Conservation (phyloP, 2,113 vertebrate species). For the Bothrops jararaca region DNA sequence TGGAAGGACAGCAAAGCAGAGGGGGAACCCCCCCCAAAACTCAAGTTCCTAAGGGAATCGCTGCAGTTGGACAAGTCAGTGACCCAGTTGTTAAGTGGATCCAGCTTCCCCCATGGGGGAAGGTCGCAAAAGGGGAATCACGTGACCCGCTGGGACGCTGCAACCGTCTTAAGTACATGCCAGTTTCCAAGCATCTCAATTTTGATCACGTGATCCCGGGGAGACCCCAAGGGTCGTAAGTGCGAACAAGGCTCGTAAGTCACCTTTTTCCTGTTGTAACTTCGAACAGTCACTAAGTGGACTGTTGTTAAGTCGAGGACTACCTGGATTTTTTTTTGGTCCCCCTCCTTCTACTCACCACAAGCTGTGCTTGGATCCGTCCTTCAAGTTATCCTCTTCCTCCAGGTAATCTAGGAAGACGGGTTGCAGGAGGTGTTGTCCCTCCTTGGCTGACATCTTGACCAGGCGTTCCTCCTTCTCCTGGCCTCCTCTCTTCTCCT, state of each 20-base stretch:
- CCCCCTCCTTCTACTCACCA: neutral
- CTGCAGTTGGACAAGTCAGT: too few species aligned
- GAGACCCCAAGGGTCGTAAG: rapidly evolving
- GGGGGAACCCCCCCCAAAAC: neutral
- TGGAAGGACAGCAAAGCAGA: neutral
- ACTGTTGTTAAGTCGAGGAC: neutral
- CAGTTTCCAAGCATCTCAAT: neutral
- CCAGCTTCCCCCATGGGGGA: neutral
- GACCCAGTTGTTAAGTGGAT: neutral
- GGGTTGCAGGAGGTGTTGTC: neutral
- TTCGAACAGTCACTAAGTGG: rapidly evolving
- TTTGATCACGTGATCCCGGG: neutral
- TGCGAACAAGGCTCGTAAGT: too few species aligned
- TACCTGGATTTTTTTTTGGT: neutral
- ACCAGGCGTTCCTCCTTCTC: rapidly evolving
- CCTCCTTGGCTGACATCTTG: neutral
- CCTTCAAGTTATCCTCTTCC: neutral
- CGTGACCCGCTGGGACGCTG: neutral
- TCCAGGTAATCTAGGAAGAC: neutral
- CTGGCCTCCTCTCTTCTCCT: neutral
- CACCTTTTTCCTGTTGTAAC: neutral
- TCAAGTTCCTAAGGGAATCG: neutral
- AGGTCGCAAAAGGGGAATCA: neutral
- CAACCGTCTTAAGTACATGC: neutral
- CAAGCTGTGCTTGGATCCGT: neutral